Evolutionary conservation across 2,797 vertebrate genomes (phyloP), one percentile per base, ranked within the genome.

Genomic region (Merluccius polli): DNA sequence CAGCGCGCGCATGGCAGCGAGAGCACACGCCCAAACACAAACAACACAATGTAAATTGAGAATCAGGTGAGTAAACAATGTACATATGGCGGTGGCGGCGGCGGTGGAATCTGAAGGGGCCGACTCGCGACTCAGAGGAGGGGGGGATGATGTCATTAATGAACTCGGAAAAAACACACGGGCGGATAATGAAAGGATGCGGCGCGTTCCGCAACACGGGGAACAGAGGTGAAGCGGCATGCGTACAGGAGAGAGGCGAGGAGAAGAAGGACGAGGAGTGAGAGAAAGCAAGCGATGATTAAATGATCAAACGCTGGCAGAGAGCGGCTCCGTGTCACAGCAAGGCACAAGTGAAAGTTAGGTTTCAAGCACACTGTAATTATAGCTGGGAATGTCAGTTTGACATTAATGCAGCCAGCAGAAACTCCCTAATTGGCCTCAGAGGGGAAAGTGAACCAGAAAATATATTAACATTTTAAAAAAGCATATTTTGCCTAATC

Each of bases 381-480:
- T 99, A 99, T 96, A 98, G 98, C 96, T 87, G 92, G 94, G 96
- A 95, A 97, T 99, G 98, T 99, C 98, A 99, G 97, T 96, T 98
- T 99, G 97, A 99, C 98, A 98, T 98, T 98, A 99, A 98, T 98
- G 95, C 96, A 99, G 97, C 98, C 97, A 96, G 96, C 95, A 98
- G 97, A 98, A 97, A 97, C 97, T 97, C 96, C 94, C 96, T 99
- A 99, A 99, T 99, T 99, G 98, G 98, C 98, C 97, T 99, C 98
- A 96, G 96, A 98, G 97, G 97, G 98, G 96, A 98, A 96, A 99
- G 95, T 98, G 96, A 98, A 99, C 97, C 97, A 99, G 97, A 99
- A 99, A 99, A 99, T 99, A 97, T 98, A 99, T 99, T 99, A 99
- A 98, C 98, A 99, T 99, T 99, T 98, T 95, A 98, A 99, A 99